Evolutionary conservation across 2,797 vertebrate genomes (phyloP).

Genomic region (Oreonectes daqikongensis): DNA sequence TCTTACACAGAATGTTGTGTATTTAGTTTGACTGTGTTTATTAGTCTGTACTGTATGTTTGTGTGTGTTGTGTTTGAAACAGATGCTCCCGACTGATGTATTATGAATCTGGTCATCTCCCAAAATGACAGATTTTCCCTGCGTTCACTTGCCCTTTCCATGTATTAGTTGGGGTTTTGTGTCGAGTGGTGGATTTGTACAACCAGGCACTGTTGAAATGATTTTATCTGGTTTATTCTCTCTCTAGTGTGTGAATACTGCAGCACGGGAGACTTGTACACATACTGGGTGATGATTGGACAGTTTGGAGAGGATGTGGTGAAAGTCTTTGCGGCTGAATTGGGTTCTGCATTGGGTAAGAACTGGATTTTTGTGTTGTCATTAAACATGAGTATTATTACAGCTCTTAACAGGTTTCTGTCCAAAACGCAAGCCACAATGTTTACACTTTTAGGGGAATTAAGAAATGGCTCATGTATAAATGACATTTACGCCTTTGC

Average conservation of each 20-base stretch:
- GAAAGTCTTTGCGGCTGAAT: slow-evolving; percentile 85
- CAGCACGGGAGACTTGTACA: slow-evolving; percentile 82
- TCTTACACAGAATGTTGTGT: slow-evolving; percentile 4
- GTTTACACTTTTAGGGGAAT: too few species aligned
- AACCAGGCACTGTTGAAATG: not conserved
- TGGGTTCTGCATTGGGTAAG: slow-evolving; percentile 86
- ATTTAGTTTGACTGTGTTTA: not conserved
- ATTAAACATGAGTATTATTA: too few species aligned
- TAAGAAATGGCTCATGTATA: too few species aligned
- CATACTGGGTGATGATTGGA: slow-evolving; percentile 80
- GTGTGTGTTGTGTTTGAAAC: slow-evolving; percentile 14
- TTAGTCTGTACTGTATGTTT: slow-evolving; percentile 6
- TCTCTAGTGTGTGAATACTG: slow-evolving; percentile 86
- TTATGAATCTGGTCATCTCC: slow-evolving; percentile 28
- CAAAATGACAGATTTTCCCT: slow-evolving; percentile 30
- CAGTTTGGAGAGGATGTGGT: slow-evolving; percentile 78
- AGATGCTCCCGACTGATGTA: slow-evolving; percentile 36
- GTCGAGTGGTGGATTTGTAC: not conserved
- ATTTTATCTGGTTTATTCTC: slow-evolving; percentile 11
- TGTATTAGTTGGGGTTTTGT: slow-evolving; percentile 1
- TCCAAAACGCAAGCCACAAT: too few species aligned
- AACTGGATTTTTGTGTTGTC: slow-evolving; percentile 20
- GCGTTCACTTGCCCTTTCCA: not conserved
- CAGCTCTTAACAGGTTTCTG: too few species aligned
- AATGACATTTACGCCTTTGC: too few species aligned